Evolutionary conservation across 37 sponge, comb jelly and placozoan genomes (phyloP), one percentile per base, ranked within the genome.

Genomic region (Diacarnus erythraeanus): DNA sequence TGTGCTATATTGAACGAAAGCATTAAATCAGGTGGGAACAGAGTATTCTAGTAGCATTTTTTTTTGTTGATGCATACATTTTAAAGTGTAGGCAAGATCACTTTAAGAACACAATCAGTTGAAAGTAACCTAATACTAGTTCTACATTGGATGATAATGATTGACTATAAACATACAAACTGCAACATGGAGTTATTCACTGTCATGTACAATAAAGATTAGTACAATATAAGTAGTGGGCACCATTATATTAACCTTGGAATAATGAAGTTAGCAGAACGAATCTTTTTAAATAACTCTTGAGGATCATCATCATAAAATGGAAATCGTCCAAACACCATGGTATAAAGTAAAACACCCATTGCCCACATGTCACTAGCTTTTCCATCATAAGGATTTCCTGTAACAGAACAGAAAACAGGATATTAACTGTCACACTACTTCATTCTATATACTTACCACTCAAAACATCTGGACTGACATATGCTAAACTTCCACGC

Each of bases 321-420:
- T 2, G 94, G 94, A 56, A 94, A 94, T 79, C 86, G 90, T n/a
- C 94, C 94, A 72, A 73, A 94, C 30, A 94, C 65, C 94, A 94
- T 89, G 22, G 94, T 94, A 39, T 87, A 94, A 18, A 94, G 69
- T 22, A 94, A 78, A 1, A 94, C 92, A 42, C 94, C 94, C 66
- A 94, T 39, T 30, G 94, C 88, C 94, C 94, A 94, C 88, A 90
- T 91, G 59, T 94, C 94, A 72, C 94, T 94, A 70, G 92, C 88
- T 59, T 91, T 94, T 26, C 94, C 94, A 69, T 69, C 57, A 76
- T 91, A 94, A 4, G 94, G 94, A 9, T 56, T 40, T 4, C 90
- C 94, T 94, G 57, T 10, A 39, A 22, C 29, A 30, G 20, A 47
- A 54, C 18, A 30, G 6, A 20, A 12, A 29, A 36, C 6, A 74